Base-by-base conservation (phyloP, 2,888 invertebrate genomes). In the Euzetes globulus region DNA sequence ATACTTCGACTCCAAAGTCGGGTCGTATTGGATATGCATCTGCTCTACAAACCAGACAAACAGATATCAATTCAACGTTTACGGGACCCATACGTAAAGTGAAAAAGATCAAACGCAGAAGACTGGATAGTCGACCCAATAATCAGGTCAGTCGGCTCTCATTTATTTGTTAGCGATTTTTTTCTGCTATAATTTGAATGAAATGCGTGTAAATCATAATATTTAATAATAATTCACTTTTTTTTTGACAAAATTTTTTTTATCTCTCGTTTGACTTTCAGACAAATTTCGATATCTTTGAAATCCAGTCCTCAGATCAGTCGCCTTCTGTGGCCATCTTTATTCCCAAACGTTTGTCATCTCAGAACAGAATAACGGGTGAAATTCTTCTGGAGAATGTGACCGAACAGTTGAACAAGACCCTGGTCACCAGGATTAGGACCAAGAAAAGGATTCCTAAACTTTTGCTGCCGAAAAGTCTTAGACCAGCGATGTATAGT, bases 401-500 rank as follows among this genome's bases (percentile, higher is more conserved):
- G 22, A 13, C 60, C 29, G 60, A 13, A 63, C 22, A 55, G 22
- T 2, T 55, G 0, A 27, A 60, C 17, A 63, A 60, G 15, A 11
- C 22, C 13, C n/a, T 22, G 13, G 29, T 7, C 33, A 55, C 17
- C n/a, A 72, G 5, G 22, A 45, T 27, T 33, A 72, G 5, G 22
- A 45, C 47, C 0, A 37, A 22, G n/a, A 58, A 55, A 55, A 29
- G 68, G 0, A 72, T 79, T n/a, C 78, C 77, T 22, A 79, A 79
- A 58, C 73, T 79, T 41, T 76, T 78, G 22, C 72, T 78, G 41
- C 78, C 78, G 11, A 78, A 77, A 72, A 76, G 75, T 13, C 75
- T 76, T 0, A 75, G 79, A 11, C 79, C 79, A 3, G 78, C 78
- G 68, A 79, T 79, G 76, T 79, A 79, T 76, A 77, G 77, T 71